phyloP scores from a whole-genome alignment of 1,140 invertebrate species.

The Ganaspis sp. region DNA sequence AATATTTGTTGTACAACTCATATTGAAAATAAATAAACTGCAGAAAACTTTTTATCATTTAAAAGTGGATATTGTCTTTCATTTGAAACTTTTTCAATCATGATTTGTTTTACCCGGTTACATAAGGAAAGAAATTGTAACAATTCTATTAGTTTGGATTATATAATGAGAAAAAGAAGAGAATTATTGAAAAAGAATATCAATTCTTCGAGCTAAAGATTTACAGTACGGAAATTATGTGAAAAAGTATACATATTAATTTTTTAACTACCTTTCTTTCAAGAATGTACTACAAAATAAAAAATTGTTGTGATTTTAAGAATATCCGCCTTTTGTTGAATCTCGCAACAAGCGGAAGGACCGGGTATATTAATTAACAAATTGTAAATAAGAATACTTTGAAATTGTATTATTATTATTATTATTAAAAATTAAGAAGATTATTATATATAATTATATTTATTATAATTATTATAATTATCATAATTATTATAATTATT shows the following conservation, averaged over 20 bases:
- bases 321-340: constrained; percentile 31
- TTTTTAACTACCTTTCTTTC: background rate
- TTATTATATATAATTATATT: too few species aligned
- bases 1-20: constrained; percentile 2
- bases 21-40: background rate
- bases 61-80: background rate
- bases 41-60: background rate
- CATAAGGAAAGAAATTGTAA: constrained; percentile 1
- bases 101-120: background rate
- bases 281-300: background rate
- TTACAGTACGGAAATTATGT: background rate
- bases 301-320: background rate
- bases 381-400: background rate
- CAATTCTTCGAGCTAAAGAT: background rate
- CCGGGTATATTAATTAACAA: constrained; percentile 37
- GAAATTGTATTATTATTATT: too few species aligned
- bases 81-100: background rate
- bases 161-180: background rate
- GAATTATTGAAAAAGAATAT: background rate
- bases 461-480: too few species aligned
- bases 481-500: too few species aligned
- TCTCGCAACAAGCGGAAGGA: constrained; percentile 47
- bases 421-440: too few species aligned
- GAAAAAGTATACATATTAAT: background rate
- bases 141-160: background rate